phyloP scores from a whole-genome alignment of 1,140 invertebrate species.

The Drosophila aff. region DNA sequence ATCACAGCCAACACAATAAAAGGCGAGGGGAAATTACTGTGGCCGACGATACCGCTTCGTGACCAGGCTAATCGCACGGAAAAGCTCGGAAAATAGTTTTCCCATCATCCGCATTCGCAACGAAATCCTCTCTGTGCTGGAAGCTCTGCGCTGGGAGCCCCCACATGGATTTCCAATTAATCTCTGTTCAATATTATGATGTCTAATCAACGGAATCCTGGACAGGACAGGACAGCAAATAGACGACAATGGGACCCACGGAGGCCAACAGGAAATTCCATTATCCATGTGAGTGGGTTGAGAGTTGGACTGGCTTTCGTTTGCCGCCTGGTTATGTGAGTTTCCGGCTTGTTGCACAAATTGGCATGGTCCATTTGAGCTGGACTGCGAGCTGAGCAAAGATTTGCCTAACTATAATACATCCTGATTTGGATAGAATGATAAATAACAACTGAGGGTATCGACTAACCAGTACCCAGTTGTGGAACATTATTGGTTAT shows the following conservation, averaged over 20 bases:
- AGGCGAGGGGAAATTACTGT: constrained; percentile 19
- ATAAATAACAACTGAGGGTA: neutral
- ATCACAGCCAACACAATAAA: constrained; percentile 22
- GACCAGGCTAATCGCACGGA: constrained; percentile 39
- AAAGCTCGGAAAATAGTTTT: constrained; percentile 27
- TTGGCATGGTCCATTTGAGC: constrained; percentile 70
- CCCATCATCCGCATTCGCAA: constrained; percentile 9
- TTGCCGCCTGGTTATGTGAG: constrained; percentile 47
- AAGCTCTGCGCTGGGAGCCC: neutral
- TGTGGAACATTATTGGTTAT: neutral
- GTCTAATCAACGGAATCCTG: constrained; percentile 52
- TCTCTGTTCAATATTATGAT: constrained; percentile 59
- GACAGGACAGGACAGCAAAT: constrained; percentile 15
- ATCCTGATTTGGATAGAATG: constrained; percentile 50
- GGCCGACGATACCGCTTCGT: constrained; percentile 7
- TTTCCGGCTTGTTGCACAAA: constrained; percentile 77
- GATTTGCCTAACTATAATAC: constrained; percentile 50
- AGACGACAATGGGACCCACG: constrained; percentile 33
- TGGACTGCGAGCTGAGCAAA: constrained; percentile 47
- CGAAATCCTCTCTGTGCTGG: constrained; percentile 3
- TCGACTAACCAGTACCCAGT: constrained; percentile 1
- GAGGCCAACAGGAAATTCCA: constrained; percentile 40
- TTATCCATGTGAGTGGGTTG: constrained; percentile 28
- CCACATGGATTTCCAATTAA: constrained; percentile 49
- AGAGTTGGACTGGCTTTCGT: constrained; percentile 7